Evolutionary conservation across 2,888 invertebrate species (phyloP).

Genomic region (Orthonychiurus folsomi): DNA sequence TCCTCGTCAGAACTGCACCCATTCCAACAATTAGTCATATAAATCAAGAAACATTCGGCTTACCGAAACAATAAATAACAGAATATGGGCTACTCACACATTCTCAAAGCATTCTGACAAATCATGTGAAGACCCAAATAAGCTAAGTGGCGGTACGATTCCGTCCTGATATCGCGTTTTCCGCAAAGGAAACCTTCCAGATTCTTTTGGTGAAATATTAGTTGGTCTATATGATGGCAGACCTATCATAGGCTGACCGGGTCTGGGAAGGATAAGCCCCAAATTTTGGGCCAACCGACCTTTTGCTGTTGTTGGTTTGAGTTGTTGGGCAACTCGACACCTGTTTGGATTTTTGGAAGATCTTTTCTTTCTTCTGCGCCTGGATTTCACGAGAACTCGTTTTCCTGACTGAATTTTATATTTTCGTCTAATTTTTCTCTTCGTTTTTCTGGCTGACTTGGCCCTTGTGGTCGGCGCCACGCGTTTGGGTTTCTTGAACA

Average conservation of each 20-base stretch:
- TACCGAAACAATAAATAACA: too few species aligned
- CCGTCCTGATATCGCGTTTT: slow-evolving; percentile 41
- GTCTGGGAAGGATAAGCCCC: slow-evolving; percentile 47
- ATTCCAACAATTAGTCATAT: slow-evolving; percentile 24
- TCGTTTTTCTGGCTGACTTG: background rate
- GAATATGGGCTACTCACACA: slow-evolving; percentile 26
- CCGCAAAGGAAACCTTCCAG: slow-evolving; percentile 18
- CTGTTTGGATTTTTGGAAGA: slow-evolving; percentile 16
- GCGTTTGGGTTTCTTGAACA: background rate
- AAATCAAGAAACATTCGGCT: too few species aligned
- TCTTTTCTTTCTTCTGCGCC: slow-evolving; percentile 41
- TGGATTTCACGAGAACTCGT: background rate
- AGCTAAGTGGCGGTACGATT: slow-evolving; percentile 50
- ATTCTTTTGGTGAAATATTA: slow-evolving; percentile 12
- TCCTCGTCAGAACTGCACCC: slow-evolving; percentile 48
- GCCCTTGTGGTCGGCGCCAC: background rate
- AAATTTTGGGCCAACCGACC: slow-evolving; percentile 49
- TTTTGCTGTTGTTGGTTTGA: slow-evolving; percentile 44
- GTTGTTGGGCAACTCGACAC: slow-evolving; percentile 26
- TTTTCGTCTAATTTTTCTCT: background rate
- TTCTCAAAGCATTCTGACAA: slow-evolving; percentile 58
- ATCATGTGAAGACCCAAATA: slow-evolving; percentile 60
- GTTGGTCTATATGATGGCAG: slow-evolving; percentile 28
- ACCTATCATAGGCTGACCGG: slow-evolving; percentile 38
- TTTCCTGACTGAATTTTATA: slow-evolving; percentile 41